phyloP scores from a whole-genome alignment of 2,797 vertebrate species.

The Danionella dracula region DNA sequence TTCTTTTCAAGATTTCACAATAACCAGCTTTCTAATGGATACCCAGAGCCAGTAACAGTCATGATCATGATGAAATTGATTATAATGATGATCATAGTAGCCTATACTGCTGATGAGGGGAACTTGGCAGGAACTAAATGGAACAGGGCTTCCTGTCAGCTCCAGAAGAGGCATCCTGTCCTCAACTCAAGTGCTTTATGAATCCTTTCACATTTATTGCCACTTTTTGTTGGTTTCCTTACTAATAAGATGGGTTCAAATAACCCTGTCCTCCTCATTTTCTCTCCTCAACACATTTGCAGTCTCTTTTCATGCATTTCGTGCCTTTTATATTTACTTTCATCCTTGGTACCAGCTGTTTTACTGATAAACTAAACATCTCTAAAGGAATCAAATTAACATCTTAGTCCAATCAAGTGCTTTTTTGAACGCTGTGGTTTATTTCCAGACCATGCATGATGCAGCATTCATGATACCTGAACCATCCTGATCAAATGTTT shows the following conservation, averaged over 20 bases:
- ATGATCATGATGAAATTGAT: constrained; percentile 1
- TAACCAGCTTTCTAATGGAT: neutral
- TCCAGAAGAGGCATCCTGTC: constrained; percentile 21
- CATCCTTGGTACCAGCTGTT: constrained; percentile 42
- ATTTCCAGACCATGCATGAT: constrained; percentile 24
- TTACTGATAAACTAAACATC: constrained; percentile 46
- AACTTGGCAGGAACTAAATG: constrained; percentile 42
- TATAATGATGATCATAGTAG: neutral
- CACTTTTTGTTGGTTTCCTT: constrained; percentile 24
- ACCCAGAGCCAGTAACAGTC: neutral
- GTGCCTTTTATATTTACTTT: neutral
- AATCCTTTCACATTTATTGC: constrained; percentile 18
- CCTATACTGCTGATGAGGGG: constrained; percentile 10
- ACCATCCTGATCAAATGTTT: constrained; percentile 9
- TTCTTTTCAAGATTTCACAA: neutral
- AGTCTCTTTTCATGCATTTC: neutral
- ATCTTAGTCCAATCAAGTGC: constrained; percentile 31
- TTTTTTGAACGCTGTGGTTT: constrained; percentile 49
- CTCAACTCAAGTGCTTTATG: constrained; percentile 45
- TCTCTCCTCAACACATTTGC: neutral
- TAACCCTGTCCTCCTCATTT: neutral
- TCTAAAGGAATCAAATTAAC: neutral
- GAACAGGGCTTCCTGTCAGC: constrained; percentile 27
- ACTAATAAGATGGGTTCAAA: neutral
- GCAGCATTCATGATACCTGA: constrained; percentile 40